A percentile compares a stretch with the other conserved stretches of the same genome.
phyloP scores from a whole-genome alignment of 1,140 invertebrate species.

The Saccostrea glomerata region DNA sequence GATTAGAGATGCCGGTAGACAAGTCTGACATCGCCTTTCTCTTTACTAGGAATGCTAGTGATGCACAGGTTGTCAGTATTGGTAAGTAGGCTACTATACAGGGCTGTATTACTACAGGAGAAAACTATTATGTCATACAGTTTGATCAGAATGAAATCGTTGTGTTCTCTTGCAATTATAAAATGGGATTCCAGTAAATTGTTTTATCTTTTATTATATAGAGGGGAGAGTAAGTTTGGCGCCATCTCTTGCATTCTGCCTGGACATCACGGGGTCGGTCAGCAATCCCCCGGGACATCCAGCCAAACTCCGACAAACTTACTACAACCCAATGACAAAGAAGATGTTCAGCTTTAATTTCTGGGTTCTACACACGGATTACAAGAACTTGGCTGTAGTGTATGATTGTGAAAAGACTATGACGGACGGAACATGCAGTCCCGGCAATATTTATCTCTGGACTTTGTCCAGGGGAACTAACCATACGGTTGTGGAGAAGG shows the following conservation, averaged over 20 bases:
- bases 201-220: neutral
- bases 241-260: neutral
- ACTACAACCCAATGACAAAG: neutral
- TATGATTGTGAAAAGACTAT: constrained; percentile 10
- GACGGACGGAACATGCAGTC: neutral
- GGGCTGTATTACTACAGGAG: neutral
- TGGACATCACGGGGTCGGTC: neutral
- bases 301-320: neutral
- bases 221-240: neutral
- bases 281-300: neutral
- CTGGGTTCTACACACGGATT: neutral
- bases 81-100: neutral
- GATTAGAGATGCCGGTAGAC: neutral
- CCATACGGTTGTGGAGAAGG: neutral
- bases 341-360: neutral
- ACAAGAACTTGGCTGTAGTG: constrained; percentile 11
- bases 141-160: too few relatives aligned
- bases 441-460: neutral
- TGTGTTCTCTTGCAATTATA: neutral
- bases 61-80: neutral
- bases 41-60: neutral
- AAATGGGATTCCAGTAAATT: neutral
- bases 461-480: neutral
- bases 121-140: neutral
- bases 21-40: neutral